Evolutionary conservation across 37 sponge, comb jelly and placozoan species (phyloP), one percentile per base, ranked within the genome.

Genomic region (Chondrosia reniformis): DNA sequence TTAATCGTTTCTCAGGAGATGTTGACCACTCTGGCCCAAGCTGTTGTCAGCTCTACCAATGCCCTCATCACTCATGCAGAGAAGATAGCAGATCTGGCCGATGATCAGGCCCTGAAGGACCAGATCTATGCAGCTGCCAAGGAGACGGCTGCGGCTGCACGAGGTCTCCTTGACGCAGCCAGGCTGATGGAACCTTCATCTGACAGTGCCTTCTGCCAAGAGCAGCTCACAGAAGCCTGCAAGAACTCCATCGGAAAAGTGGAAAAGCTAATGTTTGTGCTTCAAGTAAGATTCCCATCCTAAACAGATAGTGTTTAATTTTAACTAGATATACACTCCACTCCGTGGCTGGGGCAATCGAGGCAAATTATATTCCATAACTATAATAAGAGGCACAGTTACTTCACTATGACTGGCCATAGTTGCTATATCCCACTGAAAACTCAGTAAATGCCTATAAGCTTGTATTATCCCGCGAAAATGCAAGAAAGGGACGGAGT

Each of bases 211-310:
- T 74, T 90, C 38, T 85, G 86, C 67, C 91, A 90, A 77, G 80
- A 90, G 80, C 83, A 86, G 78, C 80, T 90, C 12, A 86, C 85
- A 42, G 81, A 81, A 25, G 84, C 91, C 21, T 87, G 83, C 33
- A 82, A 86, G 78, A 33, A 36, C 3, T 77, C 83, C 38, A 63
- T 76, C 44, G 82, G 43, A 39, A 67, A 81, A 30, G 78, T 75
- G 2, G 77, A 86, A 45, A 67, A 76, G 66, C 36, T 76, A 15
- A 69, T 78, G 22, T 30, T 62, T 27, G 33, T 71, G 30, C 78
- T 76, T 36, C 78, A 84, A 71, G 84, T 84, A 8, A 46, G 62
- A 21, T 49, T 67, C 22, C 7, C 8, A 13, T 7, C 31, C 55
- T 21, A 15, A 15, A 52, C 19, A 32, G 63, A 5, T 13, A 32